Evolutionary conservation across 30 jellyfish, hydroid and myxozoan genomes (phyloP).

Genomic region (Cassiopea xamachana): DNA sequence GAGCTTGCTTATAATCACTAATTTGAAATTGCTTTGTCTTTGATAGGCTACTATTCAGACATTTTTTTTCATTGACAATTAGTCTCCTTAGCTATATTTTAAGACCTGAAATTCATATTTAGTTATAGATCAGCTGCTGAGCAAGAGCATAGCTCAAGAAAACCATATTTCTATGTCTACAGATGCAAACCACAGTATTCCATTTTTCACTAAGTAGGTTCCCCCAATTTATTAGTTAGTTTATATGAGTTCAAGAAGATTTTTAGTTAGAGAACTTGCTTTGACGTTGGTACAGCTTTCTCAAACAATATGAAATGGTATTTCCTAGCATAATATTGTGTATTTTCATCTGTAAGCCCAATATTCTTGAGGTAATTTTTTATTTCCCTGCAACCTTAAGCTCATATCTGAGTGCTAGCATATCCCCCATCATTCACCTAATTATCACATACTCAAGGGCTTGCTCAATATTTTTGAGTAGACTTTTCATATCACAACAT

Average conservation of each 20-base stretch:
- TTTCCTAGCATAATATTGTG: too few species aligned
- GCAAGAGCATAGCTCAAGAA: conserved; percentile 43
- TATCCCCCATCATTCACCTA: too few species aligned
- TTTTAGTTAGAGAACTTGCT: not conserved
- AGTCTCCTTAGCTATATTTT: not conserved
- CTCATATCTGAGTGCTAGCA: too few species aligned
- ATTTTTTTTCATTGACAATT: not conserved
- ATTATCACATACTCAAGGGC: too few species aligned
- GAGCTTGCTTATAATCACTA: too few species aligned
- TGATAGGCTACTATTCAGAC: not conserved
- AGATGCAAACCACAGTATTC: conserved; percentile 80
- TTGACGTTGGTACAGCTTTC: too few species aligned
- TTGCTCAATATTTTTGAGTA: too few species aligned
- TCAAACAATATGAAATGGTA: too few species aligned
- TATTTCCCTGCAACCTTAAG: too few species aligned
- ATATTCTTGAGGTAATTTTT: too few species aligned
- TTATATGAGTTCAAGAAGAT: not conserved
- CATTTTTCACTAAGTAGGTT: conserved; percentile 69
- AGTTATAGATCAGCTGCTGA: conserved; percentile 60
- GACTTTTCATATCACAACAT: too few species aligned
- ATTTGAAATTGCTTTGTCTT: not conserved
- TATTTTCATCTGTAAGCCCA: too few species aligned
- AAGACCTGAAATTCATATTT: not conserved
- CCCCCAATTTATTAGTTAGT: not conserved
- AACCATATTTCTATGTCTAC: conserved; percentile 64